Base-by-base conservation (phyloP, 2,113 vertebrate species). In the Prinia subflava region DNA sequence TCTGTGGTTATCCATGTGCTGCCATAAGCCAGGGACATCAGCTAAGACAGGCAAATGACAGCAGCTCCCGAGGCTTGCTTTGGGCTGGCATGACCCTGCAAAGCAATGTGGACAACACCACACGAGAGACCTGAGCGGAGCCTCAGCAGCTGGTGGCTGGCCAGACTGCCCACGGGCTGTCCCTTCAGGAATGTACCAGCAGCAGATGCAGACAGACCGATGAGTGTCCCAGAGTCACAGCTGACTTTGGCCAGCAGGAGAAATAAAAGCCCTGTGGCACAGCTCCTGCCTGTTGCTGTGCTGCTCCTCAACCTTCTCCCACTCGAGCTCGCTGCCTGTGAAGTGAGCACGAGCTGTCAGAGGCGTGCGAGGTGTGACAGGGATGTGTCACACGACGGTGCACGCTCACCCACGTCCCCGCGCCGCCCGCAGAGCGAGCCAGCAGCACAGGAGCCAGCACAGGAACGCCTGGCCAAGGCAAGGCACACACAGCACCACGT, bases 51-150 rank as follows among this genome's bases (percentile, higher is more conserved):
- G 41, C 28, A 49, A 73, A 65, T 5, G 2, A 65, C 68, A 86
- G 73, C 63, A 89, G 27, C 22, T 62, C 46, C 56, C 2, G 1
- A 35, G 59, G 41, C 37, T 83, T 4, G 2, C 55, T 70, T 46
- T 57, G 64, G 60, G 50, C 64, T 83, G 55, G 22, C 87, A 75
- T 39, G 60, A 71, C 27, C 9, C 39, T 23, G 8, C 46, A 75
- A 70, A 89, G 77, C 68, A 67, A 62, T 0, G 1, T 55, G 62
- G 55, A 70, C n/a, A 67, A 27, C 1, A 0, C 2, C 55, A 83
- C 2, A 3, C 1, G 0, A 65, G 31, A 67, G 30, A 65, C 37
- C 41, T 13, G 41, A 52, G 1, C 0, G 0, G 59, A 80, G 65
- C 74, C 69, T 33, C 56, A 75, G 78, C 52, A 71, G 69, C 62